These are phyloP conservation scores for Thymelicus lineola DNA, from an alignment of 2,888 invertebrate genomes.

Conservation along the genomic window DNA sequence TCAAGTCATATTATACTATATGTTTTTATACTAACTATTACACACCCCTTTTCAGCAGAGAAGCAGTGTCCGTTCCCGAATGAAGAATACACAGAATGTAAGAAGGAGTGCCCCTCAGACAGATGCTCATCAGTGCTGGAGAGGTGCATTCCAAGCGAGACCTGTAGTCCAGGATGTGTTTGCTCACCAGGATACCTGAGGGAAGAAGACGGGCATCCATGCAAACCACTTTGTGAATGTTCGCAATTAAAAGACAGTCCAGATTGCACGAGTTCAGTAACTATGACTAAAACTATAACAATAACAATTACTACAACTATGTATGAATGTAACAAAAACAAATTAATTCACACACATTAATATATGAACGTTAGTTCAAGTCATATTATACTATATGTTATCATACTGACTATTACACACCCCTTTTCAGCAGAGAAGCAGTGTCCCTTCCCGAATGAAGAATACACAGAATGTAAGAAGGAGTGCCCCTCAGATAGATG, in stretches of 20 bases:
- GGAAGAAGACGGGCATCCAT: constrained; percentile 40
- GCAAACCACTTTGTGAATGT: constrained; percentile 52
- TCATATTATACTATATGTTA: too few species aligned
- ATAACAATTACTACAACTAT: too few species aligned
- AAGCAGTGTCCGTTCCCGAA: constrained; percentile 38
- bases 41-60: constrained; percentile 19
- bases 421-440: neutral
- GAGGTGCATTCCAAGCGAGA: constrained; percentile 42
- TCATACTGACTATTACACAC: too few species aligned
- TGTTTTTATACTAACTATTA: too few species aligned
- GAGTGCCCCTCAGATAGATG: constrained; percentile 53
- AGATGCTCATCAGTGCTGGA: constrained; percentile 46
- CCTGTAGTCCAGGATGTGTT: constrained; percentile 47
- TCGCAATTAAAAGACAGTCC: constrained; percentile 37
- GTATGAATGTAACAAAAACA: too few species aligned
- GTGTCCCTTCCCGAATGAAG: constrained; percentile 45
- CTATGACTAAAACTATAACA: too few species aligned
- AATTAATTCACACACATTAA: too few species aligned
- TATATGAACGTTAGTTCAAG: too few species aligned
- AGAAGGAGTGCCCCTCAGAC: constrained; percentile 51
- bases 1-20: too few species aligned
- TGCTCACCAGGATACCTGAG: constrained; percentile 53
- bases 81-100: constrained; percentile 47
- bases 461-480: constrained; percentile 44
- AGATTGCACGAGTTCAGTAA: too few species aligned